phyloP scores from a whole-genome alignment of 2,888 invertebrate species.

The Amorpha juglandis region DNA sequence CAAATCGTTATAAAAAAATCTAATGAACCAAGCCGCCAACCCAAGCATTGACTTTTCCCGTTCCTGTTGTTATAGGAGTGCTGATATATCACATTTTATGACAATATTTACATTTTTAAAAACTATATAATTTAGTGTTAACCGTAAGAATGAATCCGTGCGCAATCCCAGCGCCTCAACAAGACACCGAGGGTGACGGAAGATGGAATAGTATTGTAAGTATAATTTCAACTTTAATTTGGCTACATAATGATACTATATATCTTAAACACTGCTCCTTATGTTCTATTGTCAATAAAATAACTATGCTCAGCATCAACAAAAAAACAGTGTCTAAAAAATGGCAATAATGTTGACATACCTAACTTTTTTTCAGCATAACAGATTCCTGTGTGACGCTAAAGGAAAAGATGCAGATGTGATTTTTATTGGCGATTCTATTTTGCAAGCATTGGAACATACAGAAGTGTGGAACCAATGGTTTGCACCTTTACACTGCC shows the following conservation, averaged over 20 bases:
- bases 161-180: constrained; percentile 87
- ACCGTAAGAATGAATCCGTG: constrained; percentile 87
- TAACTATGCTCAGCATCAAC: too few species aligned
- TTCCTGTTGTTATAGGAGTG: constrained; percentile 19
- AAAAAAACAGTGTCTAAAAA: not conserved
- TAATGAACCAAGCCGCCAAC: constrained; percentile 42
- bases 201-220: constrained; percentile 91
- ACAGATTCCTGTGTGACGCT: constrained; percentile 92
- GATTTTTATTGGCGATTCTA: constrained; percentile 95
- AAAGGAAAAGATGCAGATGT: constrained; percentile 96
- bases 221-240: constrained; percentile 35
- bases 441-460: constrained; percentile 91
- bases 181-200: constrained; percentile 92
- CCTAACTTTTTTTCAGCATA: constrained; percentile 87
- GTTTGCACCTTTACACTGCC: constrained; percentile 95
- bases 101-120: not conserved
- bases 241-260: not conserved
- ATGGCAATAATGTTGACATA: constrained; percentile 20
- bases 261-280: too few species aligned
- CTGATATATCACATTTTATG: not conserved
- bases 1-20: constrained; percentile 34
- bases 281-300: too few species aligned
- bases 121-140: constrained; percentile 24
- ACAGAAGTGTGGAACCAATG: constrained; percentile 95
- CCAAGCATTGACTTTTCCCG: constrained; percentile 41